Conservation (phyloP, 2,888 invertebrate species). For the Acanthosoma haemorrhoidale region DNA sequence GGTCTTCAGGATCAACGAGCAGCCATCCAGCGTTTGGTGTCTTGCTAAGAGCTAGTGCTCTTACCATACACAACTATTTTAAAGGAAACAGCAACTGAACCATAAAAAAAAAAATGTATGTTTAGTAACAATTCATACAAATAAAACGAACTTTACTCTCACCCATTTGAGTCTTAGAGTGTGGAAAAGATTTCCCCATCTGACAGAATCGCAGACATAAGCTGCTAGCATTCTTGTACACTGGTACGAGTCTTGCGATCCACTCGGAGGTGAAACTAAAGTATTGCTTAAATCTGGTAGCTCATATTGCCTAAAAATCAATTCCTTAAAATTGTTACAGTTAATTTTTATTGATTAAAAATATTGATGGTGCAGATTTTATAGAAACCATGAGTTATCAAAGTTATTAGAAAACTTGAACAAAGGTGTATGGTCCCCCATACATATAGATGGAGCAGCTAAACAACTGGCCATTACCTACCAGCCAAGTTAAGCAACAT, state of each 20-base stretch:
- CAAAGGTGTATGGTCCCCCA: too few species aligned
- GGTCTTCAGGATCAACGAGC: constrained; percentile 28
- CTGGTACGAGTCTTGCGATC: constrained; percentile 15
- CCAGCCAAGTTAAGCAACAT: too few species aligned
- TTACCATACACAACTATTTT: constrained; percentile 33
- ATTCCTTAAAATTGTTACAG: not conserved
- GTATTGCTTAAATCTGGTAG: constrained; percentile 36
- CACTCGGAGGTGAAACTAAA: constrained; percentile 27
- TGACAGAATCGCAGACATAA: constrained; percentile 35
- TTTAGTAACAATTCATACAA: not conserved
- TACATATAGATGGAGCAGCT: not conserved
- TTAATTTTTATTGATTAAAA: not conserved
- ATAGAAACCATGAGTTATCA: too few species aligned
- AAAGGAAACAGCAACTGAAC: too few species aligned
- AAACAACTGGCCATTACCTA: too few species aligned
- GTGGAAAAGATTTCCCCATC: constrained; percentile 37
- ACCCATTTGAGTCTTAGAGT: constrained; percentile 36
- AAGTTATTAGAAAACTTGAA: too few species aligned
- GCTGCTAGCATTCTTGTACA: constrained; percentile 33
- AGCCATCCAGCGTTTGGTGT: constrained; percentile 33
- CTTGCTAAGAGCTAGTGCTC: constrained; percentile 32
- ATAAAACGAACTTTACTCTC: not conserved
- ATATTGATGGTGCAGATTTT: too few species aligned
- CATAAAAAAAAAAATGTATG: not conserved
- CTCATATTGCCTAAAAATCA: constrained; percentile 28